These are phyloP conservation scores for Pelobates cultripes DNA, from an alignment of 2,797 vertebrate species.

Conservation along the genomic window DNA sequence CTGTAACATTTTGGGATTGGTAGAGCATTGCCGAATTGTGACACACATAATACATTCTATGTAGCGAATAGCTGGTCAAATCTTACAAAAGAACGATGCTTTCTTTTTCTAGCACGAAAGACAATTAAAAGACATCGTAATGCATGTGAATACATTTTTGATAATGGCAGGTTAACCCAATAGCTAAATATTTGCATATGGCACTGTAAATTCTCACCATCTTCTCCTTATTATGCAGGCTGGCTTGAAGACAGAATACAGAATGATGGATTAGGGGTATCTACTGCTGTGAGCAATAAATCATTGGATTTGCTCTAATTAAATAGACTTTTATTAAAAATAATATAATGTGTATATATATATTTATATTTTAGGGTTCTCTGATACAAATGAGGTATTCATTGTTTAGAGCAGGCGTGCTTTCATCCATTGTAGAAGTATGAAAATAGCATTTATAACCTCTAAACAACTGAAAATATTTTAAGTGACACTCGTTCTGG, in stretches of 20 bases:
- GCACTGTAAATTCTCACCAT: background rate
- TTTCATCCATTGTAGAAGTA: too few species aligned
- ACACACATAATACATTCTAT: slow-evolving; percentile 33
- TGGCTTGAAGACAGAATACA: background rate
- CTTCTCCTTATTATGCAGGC: background rate
- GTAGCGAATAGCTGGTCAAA: slow-evolving; percentile 27
- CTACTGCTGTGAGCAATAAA: background rate
- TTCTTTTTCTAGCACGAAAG: slow-evolving; percentile 20
- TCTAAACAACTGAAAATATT: too few species aligned
- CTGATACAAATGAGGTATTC: too few species aligned
- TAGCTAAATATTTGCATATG: background rate
- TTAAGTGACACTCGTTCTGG: too few species aligned
- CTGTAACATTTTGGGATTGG: slow-evolving; percentile 33
- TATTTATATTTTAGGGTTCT: too few species aligned
- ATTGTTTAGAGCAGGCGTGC: too few species aligned
- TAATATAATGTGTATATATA: too few species aligned
- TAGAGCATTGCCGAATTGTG: slow-evolving; percentile 41
- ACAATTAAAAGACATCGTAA: background rate
- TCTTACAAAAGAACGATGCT: slow-evolving; percentile 37
- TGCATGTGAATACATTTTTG: background rate
- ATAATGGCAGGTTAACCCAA: background rate
- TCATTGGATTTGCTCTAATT: background rate
- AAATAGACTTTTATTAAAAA: too few species aligned
- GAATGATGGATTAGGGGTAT: background rate
- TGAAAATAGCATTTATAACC: too few species aligned